These are phyloP conservation scores for Proisotoma minuta DNA, from an alignment of 2,888 invertebrate genomes.

Conservation along the genomic window DNA sequence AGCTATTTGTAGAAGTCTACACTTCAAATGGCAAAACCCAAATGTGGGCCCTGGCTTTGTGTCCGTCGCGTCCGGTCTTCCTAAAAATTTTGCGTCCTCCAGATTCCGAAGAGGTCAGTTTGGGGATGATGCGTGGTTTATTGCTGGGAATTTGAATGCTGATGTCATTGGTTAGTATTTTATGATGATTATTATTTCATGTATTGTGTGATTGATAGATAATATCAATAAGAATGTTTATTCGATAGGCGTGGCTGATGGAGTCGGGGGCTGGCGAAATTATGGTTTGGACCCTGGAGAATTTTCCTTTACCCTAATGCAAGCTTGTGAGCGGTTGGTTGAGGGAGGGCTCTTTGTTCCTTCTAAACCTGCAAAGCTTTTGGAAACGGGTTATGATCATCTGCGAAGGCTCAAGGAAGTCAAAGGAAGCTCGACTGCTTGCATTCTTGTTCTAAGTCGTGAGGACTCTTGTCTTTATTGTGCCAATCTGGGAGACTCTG, in stretches of 20 bases:
- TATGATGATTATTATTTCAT: slow-evolving; percentile 4
- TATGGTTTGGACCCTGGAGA: slow-evolving; percentile 97
- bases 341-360: slow-evolving; percentile 82
- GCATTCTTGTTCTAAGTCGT: slow-evolving; percentile 87
- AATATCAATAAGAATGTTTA: slow-evolving; percentile 1
- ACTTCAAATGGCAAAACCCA: slow-evolving; percentile 40
- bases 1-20: slow-evolving; percentile 39
- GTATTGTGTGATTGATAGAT: background rate
- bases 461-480: slow-evolving; percentile 86
- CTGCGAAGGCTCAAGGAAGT: slow-evolving; percentile 86
- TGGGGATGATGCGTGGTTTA: slow-evolving; percentile 97
- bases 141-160: slow-evolving; percentile 66
- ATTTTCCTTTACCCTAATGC: slow-evolving; percentile 91
- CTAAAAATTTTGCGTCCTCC: slow-evolving; percentile 77
- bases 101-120: slow-evolving; percentile 82
- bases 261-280: slow-evolving; percentile 96
- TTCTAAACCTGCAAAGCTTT: slow-evolving; percentile 76
- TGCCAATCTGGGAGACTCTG: slow-evolving; percentile 98
- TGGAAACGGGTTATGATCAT: slow-evolving; percentile 88
- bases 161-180: slow-evolving; percentile 82
- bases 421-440: slow-evolving; percentile 95
- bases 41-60: slow-evolving; percentile 44
- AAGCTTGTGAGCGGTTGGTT: slow-evolving; percentile 86
- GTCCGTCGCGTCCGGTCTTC: slow-evolving; percentile 85
- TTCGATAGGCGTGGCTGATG: slow-evolving; percentile 88